phyloP scores from a whole-genome alignment of 2,113 vertebrate genomes.

The Solenodon paradoxus region DNA sequence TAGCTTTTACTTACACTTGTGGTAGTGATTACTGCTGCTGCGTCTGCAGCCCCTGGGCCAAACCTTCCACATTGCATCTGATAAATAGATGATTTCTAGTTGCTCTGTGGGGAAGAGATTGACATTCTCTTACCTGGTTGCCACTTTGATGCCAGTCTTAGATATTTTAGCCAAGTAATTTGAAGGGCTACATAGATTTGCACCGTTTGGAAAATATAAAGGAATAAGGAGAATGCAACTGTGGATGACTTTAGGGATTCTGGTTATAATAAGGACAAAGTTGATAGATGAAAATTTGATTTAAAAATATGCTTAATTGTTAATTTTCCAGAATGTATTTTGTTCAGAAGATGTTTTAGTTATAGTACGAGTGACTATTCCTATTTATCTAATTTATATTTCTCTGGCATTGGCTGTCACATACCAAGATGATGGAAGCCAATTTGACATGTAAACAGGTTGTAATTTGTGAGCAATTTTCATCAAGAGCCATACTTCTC shows the following conservation, averaged over 20 bases:
- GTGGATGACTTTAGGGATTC: background rate
- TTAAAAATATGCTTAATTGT: background rate
- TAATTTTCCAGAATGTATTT: background rate
- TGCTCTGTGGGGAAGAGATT: no score
- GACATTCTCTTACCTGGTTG: no score
- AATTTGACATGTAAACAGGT: background rate
- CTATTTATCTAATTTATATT: background rate
- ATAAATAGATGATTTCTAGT: no score
- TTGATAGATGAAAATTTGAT: background rate
- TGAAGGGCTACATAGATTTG: background rate
- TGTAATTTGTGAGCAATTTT: background rate
- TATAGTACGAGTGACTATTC: background rate
- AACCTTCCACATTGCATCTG: no score
- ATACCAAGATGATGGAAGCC: background rate
- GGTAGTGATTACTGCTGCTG: no score
- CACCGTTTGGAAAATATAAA: background rate
- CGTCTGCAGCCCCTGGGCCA: no score
- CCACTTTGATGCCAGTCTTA: background rate
- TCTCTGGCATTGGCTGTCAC: background rate
- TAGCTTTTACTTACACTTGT: no score
- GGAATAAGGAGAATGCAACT: background rate
- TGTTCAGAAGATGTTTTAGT: background rate
- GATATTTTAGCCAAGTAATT: background rate
- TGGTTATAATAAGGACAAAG: background rate
- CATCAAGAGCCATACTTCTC: background rate